Evolutionary conservation across 2,797 vertebrate species (phyloP).

Genomic region (Netta rufina): DNA sequence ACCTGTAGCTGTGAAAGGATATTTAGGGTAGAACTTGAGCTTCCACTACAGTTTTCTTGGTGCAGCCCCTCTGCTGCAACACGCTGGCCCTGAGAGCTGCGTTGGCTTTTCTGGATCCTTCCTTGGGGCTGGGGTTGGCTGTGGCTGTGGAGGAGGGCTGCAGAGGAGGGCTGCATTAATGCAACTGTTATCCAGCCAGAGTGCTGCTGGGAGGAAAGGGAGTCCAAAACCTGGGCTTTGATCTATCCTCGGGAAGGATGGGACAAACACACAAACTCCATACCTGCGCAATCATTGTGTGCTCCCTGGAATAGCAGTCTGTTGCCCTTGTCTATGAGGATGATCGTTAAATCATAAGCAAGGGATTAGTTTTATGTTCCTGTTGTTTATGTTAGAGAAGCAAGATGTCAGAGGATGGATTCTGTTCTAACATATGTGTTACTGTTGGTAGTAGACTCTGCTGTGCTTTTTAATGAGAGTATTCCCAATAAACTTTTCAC

Average conservation of each 20-base stretch:
- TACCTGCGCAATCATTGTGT: fast-evolving
- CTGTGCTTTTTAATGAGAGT: not conserved
- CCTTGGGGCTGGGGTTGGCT: not conserved
- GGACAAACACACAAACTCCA: not conserved
- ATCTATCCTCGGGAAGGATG: not conserved
- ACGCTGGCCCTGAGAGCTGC: fast-evolving
- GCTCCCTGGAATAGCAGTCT: not conserved
- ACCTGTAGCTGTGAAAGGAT: not conserved
- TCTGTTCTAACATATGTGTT: fast-evolving
- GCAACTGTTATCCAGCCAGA: not conserved
- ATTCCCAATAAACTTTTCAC: not conserved
- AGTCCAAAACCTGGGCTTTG: not conserved
- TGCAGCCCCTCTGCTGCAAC: not conserved
- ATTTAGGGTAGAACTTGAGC: not conserved
- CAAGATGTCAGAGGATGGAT: not conserved
- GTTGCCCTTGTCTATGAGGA: not conserved
- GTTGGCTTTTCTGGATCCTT: not conserved
- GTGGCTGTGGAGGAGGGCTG: not conserved
- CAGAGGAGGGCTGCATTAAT: fast-evolving
- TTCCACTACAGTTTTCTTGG: not conserved
- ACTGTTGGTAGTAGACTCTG: not conserved
- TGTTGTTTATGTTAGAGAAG: not conserved
- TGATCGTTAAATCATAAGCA: not conserved
- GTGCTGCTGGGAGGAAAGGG: fast-evolving
- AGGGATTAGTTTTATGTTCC: not conserved